phyloP scores from a whole-genome alignment of 2,797 vertebrate genomes.

The Morus bassanus region DNA sequence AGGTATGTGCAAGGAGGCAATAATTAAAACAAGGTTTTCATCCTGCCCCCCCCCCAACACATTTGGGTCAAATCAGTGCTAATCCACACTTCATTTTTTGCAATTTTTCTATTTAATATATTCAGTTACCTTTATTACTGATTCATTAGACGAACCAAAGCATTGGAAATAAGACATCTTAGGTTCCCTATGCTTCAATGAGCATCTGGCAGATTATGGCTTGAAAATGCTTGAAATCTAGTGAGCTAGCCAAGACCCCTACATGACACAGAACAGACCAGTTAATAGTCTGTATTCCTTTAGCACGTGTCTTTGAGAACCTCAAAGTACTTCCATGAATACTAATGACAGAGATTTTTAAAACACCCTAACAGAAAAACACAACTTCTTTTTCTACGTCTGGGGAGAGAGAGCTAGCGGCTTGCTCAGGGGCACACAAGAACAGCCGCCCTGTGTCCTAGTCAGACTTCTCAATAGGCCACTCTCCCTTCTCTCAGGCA shows the following conservation, averaged over 20 bases:
- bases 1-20: neutral
- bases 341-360: conserved; percentile 20
- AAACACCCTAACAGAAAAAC: neutral
- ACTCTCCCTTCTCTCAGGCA: neutral
- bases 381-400: neutral
- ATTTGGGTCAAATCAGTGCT: neutral
- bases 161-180: neutral
- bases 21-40: neutral
- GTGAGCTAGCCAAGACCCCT: neutral
- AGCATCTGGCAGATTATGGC: neutral
- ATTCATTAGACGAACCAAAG: neutral
- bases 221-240: neutral
- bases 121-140: neutral
- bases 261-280: neutral
- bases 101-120: neutral
- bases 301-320: neutral
- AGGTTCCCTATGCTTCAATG: neutral
- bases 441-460: neutral
- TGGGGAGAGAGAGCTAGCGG: neutral
- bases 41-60: neutral
- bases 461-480: neutral
- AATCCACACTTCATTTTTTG: neutral
- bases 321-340: neutral
- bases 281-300: neutral
- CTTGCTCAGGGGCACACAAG: neutral